A percentile compares a stretch with the other conserved stretches of the same genome.
phyloP scores from a whole-genome alignment of 2,888 invertebrate genomes.

The Cinara cedri region DNA sequence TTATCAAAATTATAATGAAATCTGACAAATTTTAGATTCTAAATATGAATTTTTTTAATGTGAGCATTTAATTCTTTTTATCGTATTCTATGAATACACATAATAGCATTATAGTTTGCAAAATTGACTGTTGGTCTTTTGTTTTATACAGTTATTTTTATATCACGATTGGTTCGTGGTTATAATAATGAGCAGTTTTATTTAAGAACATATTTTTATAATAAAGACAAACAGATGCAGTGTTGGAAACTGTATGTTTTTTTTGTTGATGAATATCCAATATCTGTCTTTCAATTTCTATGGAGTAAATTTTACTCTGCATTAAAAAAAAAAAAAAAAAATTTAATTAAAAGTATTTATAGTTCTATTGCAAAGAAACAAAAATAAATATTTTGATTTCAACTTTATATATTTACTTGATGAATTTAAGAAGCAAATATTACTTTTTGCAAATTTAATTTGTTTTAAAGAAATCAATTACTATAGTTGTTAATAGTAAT shows the following conservation, averaged over 20 bases:
- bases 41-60: constrained; percentile 40
- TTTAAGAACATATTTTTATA: not conserved
- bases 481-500: too few relatives aligned
- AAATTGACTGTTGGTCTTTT: constrained; percentile 25
- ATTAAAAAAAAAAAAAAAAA: not conserved
- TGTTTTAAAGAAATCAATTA: too few relatives aligned
- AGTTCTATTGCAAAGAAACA: constrained; percentile 32
- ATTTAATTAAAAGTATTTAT: not conserved
- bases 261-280: constrained; percentile 49
- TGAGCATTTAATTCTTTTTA: constrained; percentile 47
- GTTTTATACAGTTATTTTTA: constrained; percentile 5
- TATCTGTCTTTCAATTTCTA: constrained; percentile 47
- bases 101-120: constrained; percentile 26
- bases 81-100: constrained; percentile 29
- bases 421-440: too few relatives aligned
- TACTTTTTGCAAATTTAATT: too few relatives aligned
- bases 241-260: constrained; percentile 42
- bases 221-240: constrained; percentile 22
- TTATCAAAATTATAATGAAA: not conserved
- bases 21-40: not conserved
- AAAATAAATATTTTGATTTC: not conserved
- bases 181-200: not conserved
- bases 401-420: too few relatives aligned
- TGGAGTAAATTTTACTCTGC: not conserved
- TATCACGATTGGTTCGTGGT: not conserved